Evolutionary conservation across 2,888 invertebrate genomes (phyloP), one percentile per base, ranked within the genome.

Genomic region (Harpagoxenus sublaevis): DNA sequence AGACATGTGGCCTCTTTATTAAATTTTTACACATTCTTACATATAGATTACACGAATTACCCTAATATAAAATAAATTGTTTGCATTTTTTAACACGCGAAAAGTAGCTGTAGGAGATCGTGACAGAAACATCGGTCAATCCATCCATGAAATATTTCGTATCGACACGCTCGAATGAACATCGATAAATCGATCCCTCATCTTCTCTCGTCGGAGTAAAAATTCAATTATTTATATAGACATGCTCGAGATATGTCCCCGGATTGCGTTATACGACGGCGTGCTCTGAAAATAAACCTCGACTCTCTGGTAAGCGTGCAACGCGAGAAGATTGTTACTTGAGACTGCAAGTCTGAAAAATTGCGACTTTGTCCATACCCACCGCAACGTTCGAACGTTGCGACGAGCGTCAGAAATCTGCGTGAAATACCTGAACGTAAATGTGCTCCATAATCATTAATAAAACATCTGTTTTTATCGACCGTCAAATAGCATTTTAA

Each of bases 281-380:
- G 28, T 62, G 65, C 45, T 84, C 82, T 82, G 82, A 82, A 84
- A 84, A 84, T 82, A 82, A 84, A 63, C 51, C 53, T 63, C 75
- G 70, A 83, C 70, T 35, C 35, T 35, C 63, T 66, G 48, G 73
- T 31, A 73, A 81, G 51, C 48, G 42, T 60, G 81, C 65, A 81
- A 73, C 23, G 42, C 53, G n/a, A 70, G 39, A 39, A 18, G 45
- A 71, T 84, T 55, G 81, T 81, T 48, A 55, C 65, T 65, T 18
- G 15, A n/a, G 45, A 71, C 15, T 18, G 23, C 15, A 18, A 70
- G 10, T 57, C n/a, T 60, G 35, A 70, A 71, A 79, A 79, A 79
- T 55, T 39, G 2, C 18, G 6, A 15, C 15, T 70, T n/a, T 18
- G 15, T 18, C 39, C 10, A 23, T 23, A 23, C 15, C 3, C 6